Base-by-base conservation (phyloP, 2,797 vertebrate genomes). In the Acipenser oxyrinchus region DNA sequence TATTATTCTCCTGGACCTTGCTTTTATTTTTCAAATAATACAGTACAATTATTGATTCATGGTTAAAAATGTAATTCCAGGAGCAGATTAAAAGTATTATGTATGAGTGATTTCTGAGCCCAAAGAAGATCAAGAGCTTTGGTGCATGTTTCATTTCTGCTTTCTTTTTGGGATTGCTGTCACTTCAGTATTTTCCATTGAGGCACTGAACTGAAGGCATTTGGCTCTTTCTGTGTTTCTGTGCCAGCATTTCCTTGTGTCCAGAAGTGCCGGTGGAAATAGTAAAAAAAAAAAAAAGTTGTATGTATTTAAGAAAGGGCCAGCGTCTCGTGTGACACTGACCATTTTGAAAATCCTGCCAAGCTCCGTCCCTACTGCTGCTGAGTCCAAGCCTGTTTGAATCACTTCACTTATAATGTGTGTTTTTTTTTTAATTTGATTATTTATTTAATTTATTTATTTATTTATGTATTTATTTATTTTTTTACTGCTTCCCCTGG, bases 321-420 rank as follows among this genome's bases (percentile, higher is more conserved):
- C 72, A 74, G 77, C 86, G 75, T 75, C 79, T 89, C 86, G 72
- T 71, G 73, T 80, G 82, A 74, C 80, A 72, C 74, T 81, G 69
- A 84, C 72, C 78, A 81, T 77, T 77, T 67, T 71, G 66, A 72
- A 80, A 79, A 78, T 64, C n/a, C 77, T 13, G 73, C 79, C 70
- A n/a, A 66, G 51, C 70, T 64, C 51, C 57, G 49, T 68, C 49
- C 65, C 79, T 77, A 15, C 71, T 76, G 76, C 86, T 89, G 88
- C 86, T 89, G 85, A 88, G 82, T 91, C 84, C 71, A 48, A 12
- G 8, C n/a, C 49, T 59, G 53, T 59, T 18, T 66, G 13, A 88
- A 86, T 85, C 79, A 76, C 72, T 71, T 74, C 82, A 76, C 84
- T 85, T 85, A 71, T 86, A 74, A 37, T 37, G 23, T 1, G 2